Base-by-base conservation (phyloP, 2,888 invertebrate species). In the Hyles lineata region DNA sequence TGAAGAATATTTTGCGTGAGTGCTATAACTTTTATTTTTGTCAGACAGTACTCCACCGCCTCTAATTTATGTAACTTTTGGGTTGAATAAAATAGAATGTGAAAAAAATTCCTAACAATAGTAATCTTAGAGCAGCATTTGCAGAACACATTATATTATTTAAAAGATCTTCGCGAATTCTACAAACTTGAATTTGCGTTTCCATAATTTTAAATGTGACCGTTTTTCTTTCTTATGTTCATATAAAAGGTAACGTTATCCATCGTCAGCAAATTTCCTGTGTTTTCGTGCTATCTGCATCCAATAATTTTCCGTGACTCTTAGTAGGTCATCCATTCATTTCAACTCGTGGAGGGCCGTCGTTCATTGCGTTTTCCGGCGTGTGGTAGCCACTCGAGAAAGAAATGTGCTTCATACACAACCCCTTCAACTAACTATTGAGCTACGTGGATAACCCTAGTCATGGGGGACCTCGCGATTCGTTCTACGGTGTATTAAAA, bases 1-100 rank as follows among this genome's bases (percentile, higher is more conserved):
- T 60, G 97, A 97, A 86, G 97, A 97, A 88, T 97, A 96, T 85
- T 97, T 97, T 84, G 96, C 95, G 97, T 97, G 86, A 94, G 95
- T 86, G 0, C 55, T 23, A n/a, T n/a, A 19, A 29, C n/a, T 62
- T 55, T 43, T 25, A 25, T 71, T 21, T 19, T 25, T 63, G 15
- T 55, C 19, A 29, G 29, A 29, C 29, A 29, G 4, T 29, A 29
- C 29, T 29, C 4, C 29, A 29, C 1, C 1, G 29, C 5, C 43
- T 43, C 11, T 43, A 43, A 3, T 43, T 43, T 43, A 15, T 15
- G 11, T 43, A 43, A 43, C 15, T 43, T 43, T 43, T 15, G 15
- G 43, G 11, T 43, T 43, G 11, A 15, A 43, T 35, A 35, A 35
- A 43, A 15, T 43, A 2, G 2, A 43, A 15, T 43, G 43, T 43